Conservation (phyloP, 2,113 vertebrate genomes). For the Clarias batrachus region DNA sequence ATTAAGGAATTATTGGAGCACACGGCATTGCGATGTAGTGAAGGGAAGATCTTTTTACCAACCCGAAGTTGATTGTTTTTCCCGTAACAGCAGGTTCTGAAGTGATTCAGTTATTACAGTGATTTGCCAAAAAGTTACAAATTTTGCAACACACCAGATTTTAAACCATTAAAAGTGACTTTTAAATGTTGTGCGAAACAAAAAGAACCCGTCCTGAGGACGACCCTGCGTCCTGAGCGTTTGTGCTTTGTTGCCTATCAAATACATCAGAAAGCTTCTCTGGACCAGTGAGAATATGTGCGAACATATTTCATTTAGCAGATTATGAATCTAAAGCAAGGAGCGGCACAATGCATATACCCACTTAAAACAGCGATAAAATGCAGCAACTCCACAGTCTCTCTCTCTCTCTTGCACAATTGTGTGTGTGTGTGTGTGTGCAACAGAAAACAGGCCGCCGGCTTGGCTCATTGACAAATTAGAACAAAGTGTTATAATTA, state of each 20-base stretch:
- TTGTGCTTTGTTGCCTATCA: not conserved
- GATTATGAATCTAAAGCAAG: conserved; percentile 9
- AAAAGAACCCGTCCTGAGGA: not conserved
- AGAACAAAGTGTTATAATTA: conserved; percentile 28
- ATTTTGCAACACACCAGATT: not conserved
- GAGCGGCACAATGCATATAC: not conserved
- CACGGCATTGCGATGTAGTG: not conserved
- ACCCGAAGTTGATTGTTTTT: not conserved
- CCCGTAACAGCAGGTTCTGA: not conserved
- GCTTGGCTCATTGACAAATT: conserved; percentile 37
- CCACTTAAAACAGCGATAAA: not conserved
- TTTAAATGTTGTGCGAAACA: not conserved
- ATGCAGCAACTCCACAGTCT: not conserved
- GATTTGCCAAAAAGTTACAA: not conserved
- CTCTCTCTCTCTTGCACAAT: not conserved
- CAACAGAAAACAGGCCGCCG: not conserved
- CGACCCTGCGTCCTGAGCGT: not conserved
- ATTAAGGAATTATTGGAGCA: not conserved
- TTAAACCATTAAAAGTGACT: not conserved
- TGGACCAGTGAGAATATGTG: too few relatives aligned
- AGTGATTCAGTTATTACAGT: not conserved
- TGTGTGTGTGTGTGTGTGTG: too few relatives aligned
- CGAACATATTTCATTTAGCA: not conserved
- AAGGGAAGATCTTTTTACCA: not conserved
- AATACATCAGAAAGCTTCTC: not conserved